phyloP scores from a whole-genome alignment of 2,797 vertebrate species.

The Psittacula echo region DNA sequence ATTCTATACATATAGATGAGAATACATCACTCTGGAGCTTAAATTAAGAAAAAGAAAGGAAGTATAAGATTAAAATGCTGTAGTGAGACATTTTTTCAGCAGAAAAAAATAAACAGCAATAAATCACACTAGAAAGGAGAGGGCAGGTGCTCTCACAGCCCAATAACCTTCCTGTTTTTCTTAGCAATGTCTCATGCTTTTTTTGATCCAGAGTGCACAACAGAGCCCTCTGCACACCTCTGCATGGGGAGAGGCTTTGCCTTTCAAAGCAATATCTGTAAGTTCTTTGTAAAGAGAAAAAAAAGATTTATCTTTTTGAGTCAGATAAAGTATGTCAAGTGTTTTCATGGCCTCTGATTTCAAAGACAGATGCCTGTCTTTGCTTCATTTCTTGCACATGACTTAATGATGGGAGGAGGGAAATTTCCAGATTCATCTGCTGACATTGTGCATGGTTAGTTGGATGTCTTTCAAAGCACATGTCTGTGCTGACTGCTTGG shows the following conservation, averaged over 20 bases:
- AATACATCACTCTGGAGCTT: neutral
- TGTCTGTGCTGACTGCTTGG: neutral
- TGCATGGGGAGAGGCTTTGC: neutral
- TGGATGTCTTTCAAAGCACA: neutral
- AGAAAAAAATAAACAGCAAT: neutral
- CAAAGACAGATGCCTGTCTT: neutral
- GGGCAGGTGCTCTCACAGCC: neutral
- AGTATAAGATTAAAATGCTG: neutral
- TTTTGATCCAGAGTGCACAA: neutral
- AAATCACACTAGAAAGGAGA: neutral
- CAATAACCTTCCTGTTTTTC: neutral
- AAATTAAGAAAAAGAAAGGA: neutral
- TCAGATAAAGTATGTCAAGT: neutral
- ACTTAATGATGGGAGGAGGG: neutral
- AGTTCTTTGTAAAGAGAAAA: neutral
- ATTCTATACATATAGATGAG: neutral
- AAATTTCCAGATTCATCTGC: neutral
- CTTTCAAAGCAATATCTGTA: neutral
- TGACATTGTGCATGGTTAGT: neutral
- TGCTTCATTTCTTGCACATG: neutral
- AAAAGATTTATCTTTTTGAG: neutral
- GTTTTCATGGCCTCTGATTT: neutral
- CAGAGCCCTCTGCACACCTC: neutral
- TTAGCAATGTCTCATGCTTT: neutral
- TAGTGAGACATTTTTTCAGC: neutral